phyloP scores from a whole-genome alignment of 2,113 vertebrate species.

The Opisthocomus hoazin region DNA sequence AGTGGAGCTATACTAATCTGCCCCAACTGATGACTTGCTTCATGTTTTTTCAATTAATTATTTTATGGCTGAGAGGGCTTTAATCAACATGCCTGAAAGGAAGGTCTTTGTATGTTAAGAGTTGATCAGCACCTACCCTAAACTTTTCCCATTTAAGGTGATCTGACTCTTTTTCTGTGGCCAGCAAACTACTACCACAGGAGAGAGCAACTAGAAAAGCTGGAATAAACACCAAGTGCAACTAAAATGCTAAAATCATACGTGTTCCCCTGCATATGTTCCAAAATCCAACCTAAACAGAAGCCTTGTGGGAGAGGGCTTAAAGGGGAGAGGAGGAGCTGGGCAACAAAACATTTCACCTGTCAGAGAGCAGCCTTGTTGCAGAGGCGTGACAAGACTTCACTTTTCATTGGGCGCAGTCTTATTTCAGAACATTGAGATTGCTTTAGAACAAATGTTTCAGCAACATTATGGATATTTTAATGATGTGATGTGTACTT shows the following conservation, averaged over 20 bases:
- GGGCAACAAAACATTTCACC: background rate
- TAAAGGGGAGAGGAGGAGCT: background rate
- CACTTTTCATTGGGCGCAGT: background rate
- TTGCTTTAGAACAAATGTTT: background rate
- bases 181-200: background rate
- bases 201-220: background rate
- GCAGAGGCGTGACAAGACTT: background rate
- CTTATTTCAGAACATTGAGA: background rate
- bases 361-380: background rate
- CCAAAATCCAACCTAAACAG: background rate
- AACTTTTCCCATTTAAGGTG: background rate
- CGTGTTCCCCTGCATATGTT: background rate
- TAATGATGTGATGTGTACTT: background rate
- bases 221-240: background rate
- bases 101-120: background rate
- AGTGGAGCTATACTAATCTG: background rate
- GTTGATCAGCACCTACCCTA: background rate
- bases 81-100: background rate
- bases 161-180: background rate
- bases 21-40: background rate
- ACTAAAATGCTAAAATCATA: background rate
- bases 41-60: background rate
- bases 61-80: background rate
- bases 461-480: background rate
- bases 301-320: background rate